Base-by-base conservation (phyloP, 2,797 vertebrate genomes). In the Glossophaga mutica region DNA sequence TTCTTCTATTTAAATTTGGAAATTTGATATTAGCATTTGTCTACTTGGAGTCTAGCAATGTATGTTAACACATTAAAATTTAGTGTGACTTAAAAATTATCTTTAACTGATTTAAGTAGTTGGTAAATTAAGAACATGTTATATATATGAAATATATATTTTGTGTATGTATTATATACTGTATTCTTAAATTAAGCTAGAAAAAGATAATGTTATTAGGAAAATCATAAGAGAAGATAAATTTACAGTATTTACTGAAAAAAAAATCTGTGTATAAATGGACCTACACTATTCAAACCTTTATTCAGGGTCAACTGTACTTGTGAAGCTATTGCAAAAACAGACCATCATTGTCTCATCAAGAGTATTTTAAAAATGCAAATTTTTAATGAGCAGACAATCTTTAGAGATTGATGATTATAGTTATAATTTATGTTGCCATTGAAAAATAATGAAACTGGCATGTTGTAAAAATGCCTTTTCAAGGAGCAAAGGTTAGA, bases 51-150 rank as follows among this genome's bases (percentile, higher is more conserved):
- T 84, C 32, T 87, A 85, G 32, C 11, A 77, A 24, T n/a, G 10
- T 77, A 52, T 95, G 32, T 82, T 89, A 50, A 91, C 19, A 94
- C 86, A 32, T 79, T 85, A 96, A 85, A 86, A 50, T 82, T 93
- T 92, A 74, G 22, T 71, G 12, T 74, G 52, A 86, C 50, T 70
- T 79, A 67, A 81, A 90, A 91, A 68, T 82, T 37, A 84, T 77
- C 70, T 46, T 22, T 37, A 88, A 7, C 15, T 90, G 29, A 59
- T 29, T 67, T 81, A 67, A 83, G 77, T 83, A 82, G 26, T 62
- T 90, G 52, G 19, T 67, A 87, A 87, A 55, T 81, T 94, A 96
- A 91, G 62, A 62, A 50, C 32, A 87, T 26, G 3, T 62, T 62
- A 65, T 32, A 62, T n/a, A 65, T 62, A 62, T 65, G 26, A 65